These are phyloP conservation scores for Melopsittacus undulatus DNA, from an alignment of 2,797 vertebrate species.

Conservation along the genomic window DNA sequence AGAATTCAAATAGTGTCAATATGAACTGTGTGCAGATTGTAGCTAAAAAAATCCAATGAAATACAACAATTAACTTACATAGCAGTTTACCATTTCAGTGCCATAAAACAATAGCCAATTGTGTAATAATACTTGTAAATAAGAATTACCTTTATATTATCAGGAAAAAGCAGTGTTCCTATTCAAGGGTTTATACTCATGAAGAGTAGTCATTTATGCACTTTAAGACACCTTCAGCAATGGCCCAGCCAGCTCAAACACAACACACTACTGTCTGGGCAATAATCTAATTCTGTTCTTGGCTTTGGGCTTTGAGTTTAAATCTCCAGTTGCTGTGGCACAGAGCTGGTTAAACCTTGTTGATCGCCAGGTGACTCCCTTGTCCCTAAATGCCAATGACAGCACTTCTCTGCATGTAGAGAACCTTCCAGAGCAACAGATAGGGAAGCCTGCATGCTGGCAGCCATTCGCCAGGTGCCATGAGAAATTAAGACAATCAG, in stretches of 20 bases:
- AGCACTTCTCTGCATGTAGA: accelerated
- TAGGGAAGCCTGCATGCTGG: accelerated
- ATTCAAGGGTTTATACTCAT: not conserved
- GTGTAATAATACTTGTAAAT: not conserved
- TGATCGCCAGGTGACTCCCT: not conserved
- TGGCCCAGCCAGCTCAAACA: not conserved
- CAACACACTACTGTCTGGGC: not conserved
- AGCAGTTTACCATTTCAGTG: not conserved
- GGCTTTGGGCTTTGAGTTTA: not conserved
- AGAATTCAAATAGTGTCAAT: not conserved
- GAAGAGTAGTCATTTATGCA: not conserved
- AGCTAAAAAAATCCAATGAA: not conserved
- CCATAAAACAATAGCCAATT: not conserved
- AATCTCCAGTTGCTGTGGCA: not conserved
- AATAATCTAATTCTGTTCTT: not conserved
- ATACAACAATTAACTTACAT: not conserved
- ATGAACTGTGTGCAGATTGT: not conserved
- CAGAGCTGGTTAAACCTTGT: accelerated
- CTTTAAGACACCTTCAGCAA: not conserved
- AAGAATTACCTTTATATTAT: conserved; percentile 5
- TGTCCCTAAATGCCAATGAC: accelerated
- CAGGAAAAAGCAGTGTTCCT: not conserved
- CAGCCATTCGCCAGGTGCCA: accelerated
- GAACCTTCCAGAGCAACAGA: not conserved
- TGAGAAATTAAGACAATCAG: not conserved